phyloP scores from a whole-genome alignment of 2,797 vertebrate species.

The Myotis pilosus region DNA sequence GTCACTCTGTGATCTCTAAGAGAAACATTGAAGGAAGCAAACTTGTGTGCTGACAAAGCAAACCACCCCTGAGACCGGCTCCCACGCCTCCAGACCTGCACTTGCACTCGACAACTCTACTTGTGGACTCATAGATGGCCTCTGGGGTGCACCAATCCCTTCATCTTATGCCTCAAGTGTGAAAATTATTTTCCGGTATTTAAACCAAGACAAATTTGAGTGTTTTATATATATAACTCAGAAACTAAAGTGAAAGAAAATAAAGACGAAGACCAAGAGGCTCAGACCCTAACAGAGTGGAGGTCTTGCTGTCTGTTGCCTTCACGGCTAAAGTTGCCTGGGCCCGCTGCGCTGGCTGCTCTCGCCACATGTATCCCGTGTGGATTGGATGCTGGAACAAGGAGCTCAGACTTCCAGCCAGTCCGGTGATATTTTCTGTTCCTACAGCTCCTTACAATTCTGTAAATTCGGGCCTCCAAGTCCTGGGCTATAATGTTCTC shows the following conservation, averaged over 20 bases:
- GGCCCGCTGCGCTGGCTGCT: not conserved
- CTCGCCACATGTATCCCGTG: not conserved
- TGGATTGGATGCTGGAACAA: not conserved
- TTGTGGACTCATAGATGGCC: not conserved
- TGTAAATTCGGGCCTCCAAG: not conserved
- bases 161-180: not conserved
- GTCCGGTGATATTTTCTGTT: constrained; percentile 28
- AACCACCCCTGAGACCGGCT: not conserved
- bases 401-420: not conserved
- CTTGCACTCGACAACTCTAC: not conserved
- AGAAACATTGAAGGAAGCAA: not conserved
- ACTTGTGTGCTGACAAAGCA: not conserved
- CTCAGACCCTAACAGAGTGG: not conserved
- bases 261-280: constrained; percentile 3
- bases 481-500: not conserved
- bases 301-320: not conserved
- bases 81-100: not conserved
- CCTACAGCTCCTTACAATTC: not conserved
- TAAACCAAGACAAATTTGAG: constrained; percentile 11
- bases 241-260: constrained; percentile 33
- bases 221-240: not conserved
- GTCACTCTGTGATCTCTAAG: constrained; percentile 22
- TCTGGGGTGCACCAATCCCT: not conserved
- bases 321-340: not conserved
- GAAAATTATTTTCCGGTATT: not conserved